A percentile compares a stretch with the other conserved stretches of the same genome.
Conservation (phyloP, 2,797 vertebrate genomes). For the Chelon auratus region DNA sequence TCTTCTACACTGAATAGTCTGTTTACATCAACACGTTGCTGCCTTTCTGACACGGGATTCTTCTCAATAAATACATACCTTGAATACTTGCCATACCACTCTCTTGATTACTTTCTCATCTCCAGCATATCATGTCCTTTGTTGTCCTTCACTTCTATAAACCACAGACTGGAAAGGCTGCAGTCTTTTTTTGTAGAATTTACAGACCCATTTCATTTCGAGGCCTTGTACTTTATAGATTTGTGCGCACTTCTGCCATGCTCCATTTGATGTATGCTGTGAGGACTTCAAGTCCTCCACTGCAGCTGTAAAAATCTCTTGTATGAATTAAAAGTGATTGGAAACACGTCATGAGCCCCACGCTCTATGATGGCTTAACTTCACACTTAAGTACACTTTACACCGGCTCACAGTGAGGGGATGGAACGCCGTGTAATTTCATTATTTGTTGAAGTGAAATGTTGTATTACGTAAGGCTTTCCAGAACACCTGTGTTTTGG, state of each 20-base stretch:
- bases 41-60: constrained; percentile 7
- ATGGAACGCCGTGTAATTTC: constrained; percentile 57
- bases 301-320: constrained; percentile 44
- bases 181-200: background rate
- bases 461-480: constrained; percentile 24
- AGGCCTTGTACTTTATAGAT: constrained; percentile 17
- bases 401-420: constrained; percentile 36
- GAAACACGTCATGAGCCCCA: constrained; percentile 40
- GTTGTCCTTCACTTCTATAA: constrained; percentile 17
- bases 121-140: constrained; percentile 1
- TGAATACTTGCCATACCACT: background rate
- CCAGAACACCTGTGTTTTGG: constrained; percentile 12
- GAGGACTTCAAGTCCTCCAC: constrained; percentile 36
- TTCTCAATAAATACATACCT: constrained; percentile 5
- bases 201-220: constrained; percentile 26
- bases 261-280: constrained; percentile 32
- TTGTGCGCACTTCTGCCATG: constrained; percentile 2
- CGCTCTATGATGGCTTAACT: constrained; percentile 43
- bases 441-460: constrained; percentile 38
- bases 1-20: constrained; percentile 1
- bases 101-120: constrained; percentile 13
- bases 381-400: constrained; percentile 55
- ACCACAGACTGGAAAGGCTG: constrained; percentile 1
- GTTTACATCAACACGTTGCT: background rate
- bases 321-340: constrained; percentile 60